Evolutionary conservation across 2,888 invertebrate genomes (phyloP).

Genomic region (Melieria crassipennis): DNA sequence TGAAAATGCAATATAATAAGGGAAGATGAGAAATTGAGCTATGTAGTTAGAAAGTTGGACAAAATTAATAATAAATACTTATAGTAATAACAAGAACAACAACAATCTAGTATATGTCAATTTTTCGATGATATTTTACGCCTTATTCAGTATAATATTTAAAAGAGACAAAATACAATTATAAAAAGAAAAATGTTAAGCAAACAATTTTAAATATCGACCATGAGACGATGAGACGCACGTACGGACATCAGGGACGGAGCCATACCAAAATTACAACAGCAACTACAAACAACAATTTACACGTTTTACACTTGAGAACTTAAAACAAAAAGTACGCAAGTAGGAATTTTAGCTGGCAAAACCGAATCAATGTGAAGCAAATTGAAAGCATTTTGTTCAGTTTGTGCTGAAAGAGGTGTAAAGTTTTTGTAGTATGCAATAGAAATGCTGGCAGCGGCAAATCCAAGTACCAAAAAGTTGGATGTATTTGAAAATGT

Average conservation of each 20-base stretch:
- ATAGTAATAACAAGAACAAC: conserved; percentile 49
- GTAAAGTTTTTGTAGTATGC: too few relatives aligned
- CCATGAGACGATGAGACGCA: too few relatives aligned
- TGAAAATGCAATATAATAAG: conserved; percentile 1
- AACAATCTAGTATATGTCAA: conserved; percentile 63
- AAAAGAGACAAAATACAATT: neutral
- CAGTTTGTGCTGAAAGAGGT: too few relatives aligned
- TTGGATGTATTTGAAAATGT: too few relatives aligned
- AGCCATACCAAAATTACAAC: too few relatives aligned
- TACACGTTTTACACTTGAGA: conserved; percentile 12
- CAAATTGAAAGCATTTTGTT: too few relatives aligned
- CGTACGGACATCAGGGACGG: too few relatives aligned
- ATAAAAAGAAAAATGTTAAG: conserved; percentile 14
- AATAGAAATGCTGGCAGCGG: too few relatives aligned
- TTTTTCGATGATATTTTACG: conserved; percentile 63
- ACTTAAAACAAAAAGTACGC: conserved; percentile 12
- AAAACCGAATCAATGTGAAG: too few relatives aligned
- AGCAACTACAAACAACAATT: neutral
- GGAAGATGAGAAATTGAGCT: conserved; percentile 7
- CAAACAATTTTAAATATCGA: neutral
- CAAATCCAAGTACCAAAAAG: too few relatives aligned
- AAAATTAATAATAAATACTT: conserved; percentile 55
- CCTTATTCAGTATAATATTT: conserved; percentile 5
- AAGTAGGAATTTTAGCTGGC: too few relatives aligned
- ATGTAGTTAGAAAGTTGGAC: neutral